These are phyloP conservation scores for Conger conger DNA, from an alignment of 2,113 vertebrate species.

Conservation along the genomic window DNA sequence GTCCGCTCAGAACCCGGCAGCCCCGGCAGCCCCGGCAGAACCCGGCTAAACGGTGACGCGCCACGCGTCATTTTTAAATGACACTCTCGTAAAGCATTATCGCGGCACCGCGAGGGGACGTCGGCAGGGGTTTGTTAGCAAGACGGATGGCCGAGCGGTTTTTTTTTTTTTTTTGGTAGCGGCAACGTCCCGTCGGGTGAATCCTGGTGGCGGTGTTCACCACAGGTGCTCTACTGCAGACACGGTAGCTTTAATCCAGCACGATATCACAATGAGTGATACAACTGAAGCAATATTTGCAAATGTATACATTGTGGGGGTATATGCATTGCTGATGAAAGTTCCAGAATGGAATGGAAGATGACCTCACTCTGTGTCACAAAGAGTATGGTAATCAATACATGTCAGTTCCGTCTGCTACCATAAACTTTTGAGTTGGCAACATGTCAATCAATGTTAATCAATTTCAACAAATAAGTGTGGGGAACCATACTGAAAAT, in stretches of 20 bases:
- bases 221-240: not conserved
- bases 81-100: conserved; percentile 62
- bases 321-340: no score
- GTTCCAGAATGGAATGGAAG: not conserved
- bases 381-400: not conserved
- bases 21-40: conserved; percentile 37
- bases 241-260: not conserved
- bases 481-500: no score
- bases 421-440: not conserved
- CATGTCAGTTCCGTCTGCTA: not conserved
- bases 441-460: not conserved
- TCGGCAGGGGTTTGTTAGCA: conserved; percentile 45
- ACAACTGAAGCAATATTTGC: no score
- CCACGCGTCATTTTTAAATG: conserved; percentile 68
- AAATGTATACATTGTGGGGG: no score
- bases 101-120: conserved; percentile 35
- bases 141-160: conserved; percentile 45
- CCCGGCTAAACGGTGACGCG: conserved; percentile 39
- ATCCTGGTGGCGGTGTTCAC: not conserved
- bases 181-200: not conserved
- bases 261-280: not conserved
- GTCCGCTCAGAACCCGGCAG: conserved; percentile 44
- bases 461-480: not conserved
- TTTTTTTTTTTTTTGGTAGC: not conserved
- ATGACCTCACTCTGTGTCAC: not conserved